Evolutionary conservation across 1,140 invertebrate genomes (phyloP), one percentile per base, ranked within the genome.

Genomic region (Achatina immaculata): DNA sequence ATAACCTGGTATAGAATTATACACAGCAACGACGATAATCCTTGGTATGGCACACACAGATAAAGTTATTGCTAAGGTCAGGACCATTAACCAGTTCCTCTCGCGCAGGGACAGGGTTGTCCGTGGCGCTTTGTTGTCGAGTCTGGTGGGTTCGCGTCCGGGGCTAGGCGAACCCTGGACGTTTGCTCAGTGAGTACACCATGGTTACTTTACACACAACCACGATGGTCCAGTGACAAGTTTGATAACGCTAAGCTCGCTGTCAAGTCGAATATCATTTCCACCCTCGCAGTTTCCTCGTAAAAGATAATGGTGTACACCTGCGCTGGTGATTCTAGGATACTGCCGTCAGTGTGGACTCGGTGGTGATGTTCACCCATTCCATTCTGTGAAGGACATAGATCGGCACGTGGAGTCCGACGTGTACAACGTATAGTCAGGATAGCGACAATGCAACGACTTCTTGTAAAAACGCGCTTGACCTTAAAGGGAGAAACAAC

Each of bases 401-500:
- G 31, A 73, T 43, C 6, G 71, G 71, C 14, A 73, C 16, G 11
- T 45, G 71, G 16, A 73, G 31, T 7, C 38, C 40, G 1, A 73
- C 28, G 19, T 73, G 71, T 34, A 73, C 43, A 28, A 45, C 36
- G 68, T 69, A 73, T 73, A 28, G 28, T 34, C 28, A 51, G 9
- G 16, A 73, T 73, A 24, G 43, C 14, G 11, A 48, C 21, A 2
- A 73, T 0, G 31, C 71, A 48, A 1, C 71, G 40, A 14, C 4
- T n/a, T 48, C 43, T 73, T n/a, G 71, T 73, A 31, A 73, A 73
- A 2, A 48, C 34, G 2, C 48, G 43, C 16, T 48, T 43, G 21
- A 73, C 71, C 7, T 48, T 43, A 34, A 73, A 73, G 2, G 71
- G 71, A 48, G 24, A 43, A 28, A 73, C 71, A 31, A 73, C 71